Evolutionary conservation across 2,888 invertebrate genomes (phyloP), one percentile per base, ranked within the genome.

Genomic region (Willowsia nigromaculata): DNA sequence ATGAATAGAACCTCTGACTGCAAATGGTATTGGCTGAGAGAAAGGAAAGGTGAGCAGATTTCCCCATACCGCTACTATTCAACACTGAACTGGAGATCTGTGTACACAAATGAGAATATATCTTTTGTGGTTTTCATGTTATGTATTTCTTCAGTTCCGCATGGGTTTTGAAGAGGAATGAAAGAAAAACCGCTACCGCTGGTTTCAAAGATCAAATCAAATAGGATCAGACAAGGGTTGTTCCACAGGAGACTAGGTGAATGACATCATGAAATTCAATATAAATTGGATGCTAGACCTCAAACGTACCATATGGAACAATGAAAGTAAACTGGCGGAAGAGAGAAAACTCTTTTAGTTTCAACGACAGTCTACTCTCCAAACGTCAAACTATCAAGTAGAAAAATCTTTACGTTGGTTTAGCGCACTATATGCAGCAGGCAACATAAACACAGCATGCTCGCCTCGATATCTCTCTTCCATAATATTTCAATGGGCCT

Each of bases 261-360:
- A 87, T 82, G 87, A 87, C 87, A 87, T 87, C 71, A 81, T 87
- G 86, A 86, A 86, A 86, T 86, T 86, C 86, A 86, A 86, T 86
- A 86, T 80, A 86, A 86, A 86, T 86, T 86, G 86, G 81, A 86
- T 62, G 86, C 80, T 68, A 68, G 68, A 68, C 80, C 86, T 81
- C 68, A 82, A 80, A 68, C 50, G 18, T 18, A 53, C 53, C 50
- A 53, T 37, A 71, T 68, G 71, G 86, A 86, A 81, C 86, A 86
- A 86, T 86, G 76, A 62, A 56, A 59, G 85, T 62, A 85, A 85
- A 85, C 62, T 68, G 30, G 43, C 43, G 76, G 62, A 68, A 62
- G 37, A 4, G 37, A 59, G 59, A 37, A 33, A 37, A 65, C 68
- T 53, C 68, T 78, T 78, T 85, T 37, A 56, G 62, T 85, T 43